Base-by-base conservation (phyloP, 2,888 invertebrate genomes). In the Acleris emargana region DNA sequence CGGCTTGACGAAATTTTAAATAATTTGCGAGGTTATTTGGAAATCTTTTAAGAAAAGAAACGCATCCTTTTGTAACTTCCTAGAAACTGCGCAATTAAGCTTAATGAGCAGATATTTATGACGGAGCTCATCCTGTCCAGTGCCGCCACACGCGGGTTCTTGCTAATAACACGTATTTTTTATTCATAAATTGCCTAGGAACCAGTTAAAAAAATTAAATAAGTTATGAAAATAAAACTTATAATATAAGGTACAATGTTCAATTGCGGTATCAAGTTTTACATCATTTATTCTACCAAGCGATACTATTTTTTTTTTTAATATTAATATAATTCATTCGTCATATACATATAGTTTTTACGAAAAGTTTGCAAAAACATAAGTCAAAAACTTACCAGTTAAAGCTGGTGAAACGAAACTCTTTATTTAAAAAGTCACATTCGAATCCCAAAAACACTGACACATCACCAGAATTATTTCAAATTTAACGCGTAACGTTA, bases 61-160 rank as follows among this genome's bases (percentile, higher is more conserved):
- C 45, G 69, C 71, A 71, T 71, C 71, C 75, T 64, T 58, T 67
- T 58, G 69, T 67, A 71, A 71, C 71, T 80, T 82, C 80, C 77
- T 76, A 77, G 78, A 76, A 78, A 74, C 73, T 68, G 73, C 67
- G 72, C 67, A 77, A 77, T 81, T 80, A 76, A 72, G 73, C 68
- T 32, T 66, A 66, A 66, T 66, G 66, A 57, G 38, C 28, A 42
- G 52, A 58, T 71, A 69, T 68, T 74, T 64, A 69, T 69, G 25
- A 58, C 70, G 69, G 69, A 72, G 73, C 76, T 77, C 75, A 72
- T 67, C 72, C 69, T 73, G 38, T 38, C 38, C 9, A 13, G 13
- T 38, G 64, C 70, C 68, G 69, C 63, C 43, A 67, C 69, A 69
- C 68, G 67, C 70, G 64, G 57, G 5, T 59, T 71, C 67, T 58